Evolutionary conservation across 2,888 invertebrate genomes (phyloP), one percentile per base, ranked within the genome.

Genomic region (Dione juno): DNA sequence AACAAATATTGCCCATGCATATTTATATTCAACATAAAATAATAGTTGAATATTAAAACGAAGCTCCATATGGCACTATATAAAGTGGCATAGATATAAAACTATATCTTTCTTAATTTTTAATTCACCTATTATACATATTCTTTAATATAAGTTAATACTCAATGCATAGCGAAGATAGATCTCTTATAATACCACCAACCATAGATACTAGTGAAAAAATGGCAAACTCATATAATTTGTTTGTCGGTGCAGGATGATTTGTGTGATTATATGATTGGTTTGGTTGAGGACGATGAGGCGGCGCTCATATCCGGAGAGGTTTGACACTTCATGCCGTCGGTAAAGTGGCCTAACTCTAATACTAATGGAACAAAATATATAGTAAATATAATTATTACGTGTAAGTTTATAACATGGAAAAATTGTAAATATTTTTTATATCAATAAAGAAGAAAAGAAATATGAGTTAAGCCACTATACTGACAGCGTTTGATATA

Each of bases 251-350:
- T 84, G 82, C 93, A 93, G 93, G 93, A 92, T 89, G 92, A 92
- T 88, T 90, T 93, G 87, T 93, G 92, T 93, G 93, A 93, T 90
- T 93, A 92, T 93, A 91, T 93, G 88, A 90, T 92, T 92, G 93
- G 92, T 89, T 92, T 93, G 92, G 88, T 89, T 89, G 93, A 92
- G 89, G 93, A 92, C 89, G 93, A 93, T 92, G 93, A 93, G 78
- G 88, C 89, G 80, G 93, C 93, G 84, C 92, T 93, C 74, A 92
- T 93, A 79, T 82, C 85, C 80, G 87, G 83, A 87, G 92, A 93
- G 93, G 93, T 93, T 92, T 90, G 93, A 77, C 81, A 68, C 50
- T 41, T 48, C 14, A 58, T 58, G 58, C 71, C 73, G 65, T 75
- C 35, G 35, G 35, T n/a, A 77, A 71, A 76, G 75, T 73, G 65